phyloP scores from a whole-genome alignment of 2,113 vertebrate genomes.

The Barbus barbus region DNA sequence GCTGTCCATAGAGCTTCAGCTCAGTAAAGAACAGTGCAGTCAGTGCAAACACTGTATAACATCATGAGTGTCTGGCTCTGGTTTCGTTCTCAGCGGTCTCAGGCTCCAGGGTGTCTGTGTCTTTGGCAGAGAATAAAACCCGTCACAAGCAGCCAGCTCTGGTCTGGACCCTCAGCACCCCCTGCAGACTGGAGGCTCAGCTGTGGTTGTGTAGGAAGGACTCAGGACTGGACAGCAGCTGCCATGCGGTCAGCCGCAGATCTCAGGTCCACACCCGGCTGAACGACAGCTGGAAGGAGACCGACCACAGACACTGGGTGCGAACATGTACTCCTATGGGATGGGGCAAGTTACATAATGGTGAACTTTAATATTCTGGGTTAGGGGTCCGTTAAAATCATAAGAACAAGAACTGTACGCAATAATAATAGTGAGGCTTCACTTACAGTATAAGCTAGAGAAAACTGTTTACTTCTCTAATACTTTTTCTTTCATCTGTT shows the following conservation, averaged over 20 bases:
- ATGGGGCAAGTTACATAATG: neutral
- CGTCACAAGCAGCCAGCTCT: constrained; percentile 21
- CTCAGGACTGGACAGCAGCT: constrained; percentile 51
- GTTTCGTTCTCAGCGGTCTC: constrained; percentile 40
- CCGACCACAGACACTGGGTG: constrained; percentile 61
- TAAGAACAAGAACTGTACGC: neutral
- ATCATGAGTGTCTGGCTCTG: neutral
- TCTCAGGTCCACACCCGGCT: neutral
- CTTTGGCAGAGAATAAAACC: constrained; percentile 53
- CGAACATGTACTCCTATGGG: neutral
- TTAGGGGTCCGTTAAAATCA: neutral
- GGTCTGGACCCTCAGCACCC: constrained; percentile 69
- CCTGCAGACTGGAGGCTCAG: constrained; percentile 70
- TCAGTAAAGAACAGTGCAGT: too few relatives aligned
- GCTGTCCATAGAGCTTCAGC: neutral
- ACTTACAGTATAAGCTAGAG: neutral
- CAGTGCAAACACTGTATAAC: too few relatives aligned
- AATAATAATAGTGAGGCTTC: neutral
- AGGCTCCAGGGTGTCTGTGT: constrained; percentile 56
- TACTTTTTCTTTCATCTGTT: constrained; percentile 27
- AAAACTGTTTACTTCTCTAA: neutral
- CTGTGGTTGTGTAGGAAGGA: constrained; percentile 71
- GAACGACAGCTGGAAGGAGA: constrained; percentile 48
- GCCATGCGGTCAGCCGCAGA: neutral
- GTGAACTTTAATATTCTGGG: neutral